Base-by-base conservation (phyloP, 2,113 vertebrate species). In the Dasyurus viverrinus region DNA sequence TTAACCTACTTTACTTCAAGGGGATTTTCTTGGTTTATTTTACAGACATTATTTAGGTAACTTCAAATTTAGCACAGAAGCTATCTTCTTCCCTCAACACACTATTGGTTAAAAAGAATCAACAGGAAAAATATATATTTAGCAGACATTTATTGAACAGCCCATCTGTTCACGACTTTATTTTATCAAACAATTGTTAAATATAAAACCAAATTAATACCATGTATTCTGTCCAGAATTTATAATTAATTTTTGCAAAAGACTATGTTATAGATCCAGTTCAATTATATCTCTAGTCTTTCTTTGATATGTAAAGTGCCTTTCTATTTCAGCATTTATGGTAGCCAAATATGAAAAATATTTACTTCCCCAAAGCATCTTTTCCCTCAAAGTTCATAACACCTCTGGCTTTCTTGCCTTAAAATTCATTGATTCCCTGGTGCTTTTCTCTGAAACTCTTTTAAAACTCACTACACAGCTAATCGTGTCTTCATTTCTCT, bases 251-350 rank as follows among this genome's bases (percentile, higher is more conserved):
- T 8, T 76, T n/a, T 76, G 68, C 60, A 68, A n/a, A n/a, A n/a
- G 36, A 0, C 16, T n/a, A n/a, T n/a, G 1, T 1, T n/a, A n/a
- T n/a, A n/a, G 36, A 0, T 19, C 1, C 60, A 76, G 30, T 7
- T n/a, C n/a, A 76, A 76, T 76, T 36, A 42, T 19, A 19, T n/a
- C 68, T n/a, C 19, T 26, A n/a, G 1, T 76, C 14, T 68, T 68
- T 36, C 60, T 76, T 76, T 76, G 36, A 19, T 76, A 76, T 2
- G 5, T 22, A 76, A 76, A n/a, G 5, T n/a, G 36, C 2, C 36
- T n/a, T 76, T 19, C 36, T n/a, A 76, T 76, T 76, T 76, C 68
- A 68, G n/a, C 14, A 8, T n/a, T 42, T 76, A 30, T 68, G 60
- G 6, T 76, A 19, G 12, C 36, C 68, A 76, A 22, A n/a, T 16